Evolutionary conservation across 1,140 invertebrate genomes (phyloP), one percentile per base, ranked within the genome.

Genomic region (Thrips palmi): DNA sequence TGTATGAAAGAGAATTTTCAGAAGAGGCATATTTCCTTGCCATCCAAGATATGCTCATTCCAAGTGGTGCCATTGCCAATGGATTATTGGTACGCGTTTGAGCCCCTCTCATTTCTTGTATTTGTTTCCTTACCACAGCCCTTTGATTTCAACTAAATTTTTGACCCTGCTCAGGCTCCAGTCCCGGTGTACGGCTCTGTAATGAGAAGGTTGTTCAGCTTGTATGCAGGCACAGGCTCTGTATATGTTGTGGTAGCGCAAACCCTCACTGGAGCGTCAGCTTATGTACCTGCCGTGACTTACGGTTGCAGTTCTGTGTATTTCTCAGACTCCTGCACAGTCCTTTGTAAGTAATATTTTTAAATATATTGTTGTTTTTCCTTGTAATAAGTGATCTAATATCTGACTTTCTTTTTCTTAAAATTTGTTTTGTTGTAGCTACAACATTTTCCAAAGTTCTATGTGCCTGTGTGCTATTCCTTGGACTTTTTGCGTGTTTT

Each of bases 221-320:
- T 64, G 4, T 79, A 79, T 49, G 57, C 54, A 8, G 75, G 74
- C 19, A 69, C 62, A 5, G 74, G 71, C 15, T 62, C 64, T 2
- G 56, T 78, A 21, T 76, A 69, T 47, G 68, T 56, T 0, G 62
- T 71, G 12, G 55, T 78, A 5, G 71, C 71, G 2, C 64, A 58
- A 23, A 58, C 55, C 43, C 8, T 45, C 41, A 4, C 38, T 45
- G 51, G 43, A 19, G 63, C 65, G 42, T 64, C 73, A 12, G 61
- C 67, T 2, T 82, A 82, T 48, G 65, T 79, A 2, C 75, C 77
- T 2, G 57, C 58, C 5, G 56, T 69, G 32, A 71, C 70, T 2
- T 80, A 77, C 49, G 70, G 63, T 2, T 81, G 76, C 52, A 56
- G 62, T 44, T 53, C 62, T 6, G 20, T 53, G 4, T 47, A 52